Conservation (phyloP, 2,113 vertebrate genomes). For the Aptenodytes patagonicus region DNA sequence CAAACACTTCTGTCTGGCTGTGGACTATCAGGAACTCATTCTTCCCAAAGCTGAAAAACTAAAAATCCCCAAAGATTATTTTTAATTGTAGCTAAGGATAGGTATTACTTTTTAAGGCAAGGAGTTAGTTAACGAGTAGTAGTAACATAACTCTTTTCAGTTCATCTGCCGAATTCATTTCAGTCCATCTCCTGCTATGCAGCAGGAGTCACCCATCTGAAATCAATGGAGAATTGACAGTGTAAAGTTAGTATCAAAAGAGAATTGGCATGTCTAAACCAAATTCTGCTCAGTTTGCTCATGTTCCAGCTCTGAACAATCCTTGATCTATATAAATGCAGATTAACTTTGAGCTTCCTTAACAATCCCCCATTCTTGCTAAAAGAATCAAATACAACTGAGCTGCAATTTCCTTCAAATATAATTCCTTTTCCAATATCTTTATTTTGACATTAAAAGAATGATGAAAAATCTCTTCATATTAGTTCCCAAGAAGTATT, state of each 20-base stretch:
- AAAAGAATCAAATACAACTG: not conserved
- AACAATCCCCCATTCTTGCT: not conserved
- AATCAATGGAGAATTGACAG: not conserved
- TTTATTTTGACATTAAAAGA: not conserved
- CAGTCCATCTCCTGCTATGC: not conserved
- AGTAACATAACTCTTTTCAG: not conserved
- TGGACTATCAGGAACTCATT: not conserved
- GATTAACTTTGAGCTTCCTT: not conserved
- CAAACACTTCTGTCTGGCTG: not conserved
- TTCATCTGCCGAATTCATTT: not conserved
- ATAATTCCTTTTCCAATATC: not conserved
- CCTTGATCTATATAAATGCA: slow-evolving; percentile 4
- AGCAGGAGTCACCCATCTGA: not conserved
- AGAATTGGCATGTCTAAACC: not conserved
- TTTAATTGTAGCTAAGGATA: not conserved
- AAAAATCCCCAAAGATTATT: not conserved
- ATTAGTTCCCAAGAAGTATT: not conserved
- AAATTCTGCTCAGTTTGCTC: not conserved
- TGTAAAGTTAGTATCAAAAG: not conserved
- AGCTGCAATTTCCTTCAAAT: not conserved
- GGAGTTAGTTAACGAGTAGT: not conserved
- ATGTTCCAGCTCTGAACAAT: not conserved
- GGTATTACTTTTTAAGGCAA: not conserved
- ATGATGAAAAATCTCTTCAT: not conserved
- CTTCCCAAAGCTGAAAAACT: not conserved